Conservation (phyloP, 1,140 invertebrate genomes). For the Heliconius hewitsoni region DNA sequence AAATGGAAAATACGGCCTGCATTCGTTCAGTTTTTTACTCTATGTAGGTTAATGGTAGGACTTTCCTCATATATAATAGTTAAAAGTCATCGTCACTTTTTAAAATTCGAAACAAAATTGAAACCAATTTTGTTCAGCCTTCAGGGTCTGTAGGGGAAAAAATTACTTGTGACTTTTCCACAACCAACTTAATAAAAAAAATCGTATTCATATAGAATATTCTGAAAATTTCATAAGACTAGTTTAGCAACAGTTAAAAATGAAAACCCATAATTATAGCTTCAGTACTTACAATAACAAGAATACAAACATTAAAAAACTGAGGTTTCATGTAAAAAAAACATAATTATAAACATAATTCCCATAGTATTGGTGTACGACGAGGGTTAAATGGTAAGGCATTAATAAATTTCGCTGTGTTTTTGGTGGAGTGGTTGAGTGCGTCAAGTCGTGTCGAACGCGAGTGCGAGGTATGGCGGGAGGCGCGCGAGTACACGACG, state of each 20-base stretch:
- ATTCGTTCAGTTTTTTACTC: no score
- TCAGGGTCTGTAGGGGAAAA: no score
- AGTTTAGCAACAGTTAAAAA: not conserved
- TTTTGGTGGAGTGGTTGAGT: slow-evolving; percentile 18
- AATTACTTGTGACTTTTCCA: no score
- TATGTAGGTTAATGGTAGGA: no score
- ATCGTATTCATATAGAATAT: no score
- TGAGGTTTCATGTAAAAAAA: not conserved
- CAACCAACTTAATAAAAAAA: no score
- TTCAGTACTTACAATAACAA: not conserved
- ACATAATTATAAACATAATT: slow-evolving; percentile 3
- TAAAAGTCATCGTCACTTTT: no score
- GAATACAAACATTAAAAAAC: not conserved
- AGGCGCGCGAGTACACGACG: slow-evolving; percentile 28
- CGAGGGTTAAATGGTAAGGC: slow-evolving; percentile 15
- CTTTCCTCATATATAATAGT: no score
- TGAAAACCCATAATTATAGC: not conserved
- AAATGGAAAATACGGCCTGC: no score
- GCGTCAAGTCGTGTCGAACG: slow-evolving; percentile 17
- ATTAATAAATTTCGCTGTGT: slow-evolving; percentile 9
- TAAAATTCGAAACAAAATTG: no score
- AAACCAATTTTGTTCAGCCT: no score
- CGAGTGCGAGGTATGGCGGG: slow-evolving; percentile 10
- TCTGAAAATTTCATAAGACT: no score
- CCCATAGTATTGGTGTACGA: slow-evolving; percentile 2